phyloP scores from a whole-genome alignment of 2,888 invertebrate genomes.

The Dolomedes plantarius region DNA sequence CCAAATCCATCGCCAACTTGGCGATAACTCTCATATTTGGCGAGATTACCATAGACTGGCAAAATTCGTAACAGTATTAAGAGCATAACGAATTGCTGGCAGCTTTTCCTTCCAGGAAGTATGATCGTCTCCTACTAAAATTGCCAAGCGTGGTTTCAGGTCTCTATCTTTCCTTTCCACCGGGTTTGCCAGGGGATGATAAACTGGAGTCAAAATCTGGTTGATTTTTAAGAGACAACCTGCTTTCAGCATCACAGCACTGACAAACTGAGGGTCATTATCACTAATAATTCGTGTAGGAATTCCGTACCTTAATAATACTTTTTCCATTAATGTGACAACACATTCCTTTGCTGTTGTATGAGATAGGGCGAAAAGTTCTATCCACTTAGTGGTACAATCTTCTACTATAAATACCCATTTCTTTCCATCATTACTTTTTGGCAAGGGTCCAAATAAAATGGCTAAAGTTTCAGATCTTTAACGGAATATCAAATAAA shows the following conservation, averaged over 20 bases:
- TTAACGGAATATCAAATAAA: neutral
- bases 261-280: neutral
- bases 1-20: too few species aligned
- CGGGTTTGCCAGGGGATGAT: neutral
- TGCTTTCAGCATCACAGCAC: neutral
- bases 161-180: constrained; percentile 7
- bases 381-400: neutral
- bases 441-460: too few species aligned
- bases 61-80: too few species aligned
- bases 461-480: neutral
- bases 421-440: neutral
- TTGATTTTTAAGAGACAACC: neutral
- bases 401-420: constrained; percentile 16
- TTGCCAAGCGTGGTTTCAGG: neutral
- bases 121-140: constrained; percentile 13
- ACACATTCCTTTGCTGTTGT: neutral
- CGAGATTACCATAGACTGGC: too few species aligned
- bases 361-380: neutral
- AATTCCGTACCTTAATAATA: neutral
- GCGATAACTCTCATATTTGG: too few species aligned
- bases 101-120: neutral
- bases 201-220: neutral
- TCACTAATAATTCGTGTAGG: neutral
- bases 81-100: neutral
- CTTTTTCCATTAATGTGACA: neutral